phyloP scores from a whole-genome alignment of 2,113 vertebrate genomes.

The Dipodomys ordii region DNA sequence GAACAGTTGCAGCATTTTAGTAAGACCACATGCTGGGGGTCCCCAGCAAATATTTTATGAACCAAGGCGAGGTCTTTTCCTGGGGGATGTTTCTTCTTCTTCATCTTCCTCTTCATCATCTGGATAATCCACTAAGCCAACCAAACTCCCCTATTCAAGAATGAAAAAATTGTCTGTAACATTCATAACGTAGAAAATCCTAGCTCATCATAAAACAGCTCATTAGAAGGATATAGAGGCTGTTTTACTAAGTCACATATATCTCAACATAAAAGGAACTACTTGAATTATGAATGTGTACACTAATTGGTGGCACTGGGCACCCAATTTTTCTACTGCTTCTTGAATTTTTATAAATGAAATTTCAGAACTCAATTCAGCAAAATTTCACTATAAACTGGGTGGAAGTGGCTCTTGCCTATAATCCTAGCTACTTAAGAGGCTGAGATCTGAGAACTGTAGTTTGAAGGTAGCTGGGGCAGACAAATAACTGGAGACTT shows the following conservation, averaged over 20 bases:
- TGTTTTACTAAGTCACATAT: conserved; percentile 14
- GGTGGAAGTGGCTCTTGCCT: no score
- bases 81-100: conserved; percentile 94
- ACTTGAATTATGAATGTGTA: conserved; percentile 16
- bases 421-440: no score
- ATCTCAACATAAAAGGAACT: conserved; percentile 3
- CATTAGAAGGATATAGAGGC: conserved; percentile 12
- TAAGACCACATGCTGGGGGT: conserved; percentile 85
- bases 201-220: neutral
- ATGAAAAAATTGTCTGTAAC: neutral
- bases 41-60: conserved; percentile 89
- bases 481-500: no score
- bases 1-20: conserved; percentile 89
- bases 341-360: conserved; percentile 37
- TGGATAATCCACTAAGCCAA: conserved; percentile 98
- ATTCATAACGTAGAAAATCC: neutral
- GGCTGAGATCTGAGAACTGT: no score
- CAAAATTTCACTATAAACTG: neutral
- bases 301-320: neutral
- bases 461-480: no score
- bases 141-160: conserved; percentile 91
- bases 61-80: conserved; percentile 97
- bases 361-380: conserved; percentile 36
- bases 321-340: conserved; percentile 30
- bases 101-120: conserved; percentile 98